phyloP scores from a whole-genome alignment of 2,797 vertebrate species.

The Bucorvus abyssinicus region DNA sequence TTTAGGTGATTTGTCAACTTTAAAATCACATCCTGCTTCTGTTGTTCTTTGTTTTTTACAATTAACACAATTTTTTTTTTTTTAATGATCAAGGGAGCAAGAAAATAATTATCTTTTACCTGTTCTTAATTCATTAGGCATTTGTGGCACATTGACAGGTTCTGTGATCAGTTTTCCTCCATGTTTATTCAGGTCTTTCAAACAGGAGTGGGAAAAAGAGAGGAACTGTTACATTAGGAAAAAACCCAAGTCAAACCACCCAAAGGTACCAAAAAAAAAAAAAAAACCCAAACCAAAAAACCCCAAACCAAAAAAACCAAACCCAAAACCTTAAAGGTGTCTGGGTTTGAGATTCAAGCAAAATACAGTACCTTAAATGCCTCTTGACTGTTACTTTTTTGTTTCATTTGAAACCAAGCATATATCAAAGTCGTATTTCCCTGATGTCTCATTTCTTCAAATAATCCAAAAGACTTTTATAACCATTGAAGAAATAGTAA shows the following conservation, averaged over 20 bases:
- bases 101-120: background rate
- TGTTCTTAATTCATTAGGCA: background rate
- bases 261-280: too few species aligned
- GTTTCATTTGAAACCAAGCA: background rate
- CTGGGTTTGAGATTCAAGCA: background rate
- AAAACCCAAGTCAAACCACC: background rate
- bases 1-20: background rate
- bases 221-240: background rate
- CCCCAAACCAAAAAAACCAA: accelerated
- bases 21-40: background rate
- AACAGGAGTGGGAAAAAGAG: background rate
- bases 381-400: background rate
- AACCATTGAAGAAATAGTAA: background rate
- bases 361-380: background rate
- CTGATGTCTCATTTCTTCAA: background rate
- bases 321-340: background rate
- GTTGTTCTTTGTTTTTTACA: background rate
- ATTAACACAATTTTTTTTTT: background rate
- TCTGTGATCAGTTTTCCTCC: background rate
- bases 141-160: background rate
- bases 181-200: background rate
- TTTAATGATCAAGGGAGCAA: background rate
- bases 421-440: background rate
- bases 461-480: background rate
- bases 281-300: background rate